Conservation (phyloP, 1,140 invertebrate genomes). For the Drosophila eugracilis region DNA sequence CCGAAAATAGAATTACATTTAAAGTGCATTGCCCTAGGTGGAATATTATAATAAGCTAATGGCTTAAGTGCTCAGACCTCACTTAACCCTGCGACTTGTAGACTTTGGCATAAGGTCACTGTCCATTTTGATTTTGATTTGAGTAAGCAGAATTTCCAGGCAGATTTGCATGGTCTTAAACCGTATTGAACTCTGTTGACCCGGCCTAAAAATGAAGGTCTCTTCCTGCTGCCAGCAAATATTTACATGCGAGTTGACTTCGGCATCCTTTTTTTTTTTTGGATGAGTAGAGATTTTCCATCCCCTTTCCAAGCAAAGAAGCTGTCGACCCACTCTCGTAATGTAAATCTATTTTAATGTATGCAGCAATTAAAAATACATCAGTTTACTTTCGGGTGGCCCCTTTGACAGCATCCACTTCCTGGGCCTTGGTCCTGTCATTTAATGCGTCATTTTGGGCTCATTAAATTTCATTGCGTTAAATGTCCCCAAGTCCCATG, state of each 20-base stretch:
- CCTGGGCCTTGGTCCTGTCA: slow-evolving; percentile 18
- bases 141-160: slow-evolving; percentile 31
- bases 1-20: slow-evolving; percentile 23
- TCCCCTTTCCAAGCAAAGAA: background rate
- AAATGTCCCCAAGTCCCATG: slow-evolving; percentile 20
- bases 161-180: slow-evolving; percentile 45
- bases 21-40: slow-evolving; percentile 25
- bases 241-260: slow-evolving; percentile 52
- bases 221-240: slow-evolving; percentile 55
- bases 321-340: slow-evolving; percentile 34
- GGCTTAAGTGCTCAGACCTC: slow-evolving; percentile 39
- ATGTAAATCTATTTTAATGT: slow-evolving; percentile 79
- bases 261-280: slow-evolving; percentile 31
- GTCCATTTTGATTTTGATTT: slow-evolving; percentile 4
- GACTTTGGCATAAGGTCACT: slow-evolving; percentile 32
- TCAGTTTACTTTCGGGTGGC: slow-evolving; percentile 49
- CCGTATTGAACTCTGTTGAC: slow-evolving; percentile 32
- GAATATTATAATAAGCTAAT: slow-evolving; percentile 26
- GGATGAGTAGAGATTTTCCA: background rate
- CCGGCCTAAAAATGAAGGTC: slow-evolving; percentile 15
- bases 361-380: slow-evolving; percentile 82
- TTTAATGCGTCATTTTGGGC: slow-evolving; percentile 58
- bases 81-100: slow-evolving; percentile 25
- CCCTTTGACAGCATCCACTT: slow-evolving; percentile 35
- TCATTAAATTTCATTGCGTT: slow-evolving; percentile 70